Evolutionary conservation across 2,797 vertebrate genomes (phyloP).

Genomic region (Gambusia yucatana): DNA sequence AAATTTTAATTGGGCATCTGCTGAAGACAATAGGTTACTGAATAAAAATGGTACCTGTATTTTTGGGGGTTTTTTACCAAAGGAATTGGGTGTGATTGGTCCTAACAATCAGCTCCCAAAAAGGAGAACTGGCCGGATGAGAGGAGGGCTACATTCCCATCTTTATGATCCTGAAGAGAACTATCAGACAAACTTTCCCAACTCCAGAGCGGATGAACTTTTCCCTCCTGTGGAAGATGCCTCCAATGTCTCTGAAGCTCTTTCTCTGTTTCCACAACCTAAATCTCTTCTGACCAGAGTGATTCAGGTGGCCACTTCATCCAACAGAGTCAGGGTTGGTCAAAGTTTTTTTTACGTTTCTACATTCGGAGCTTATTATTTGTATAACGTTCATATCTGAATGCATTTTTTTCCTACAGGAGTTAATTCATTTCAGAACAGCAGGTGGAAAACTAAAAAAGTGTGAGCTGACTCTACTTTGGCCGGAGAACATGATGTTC

Average conservation of each 20-base stretch:
- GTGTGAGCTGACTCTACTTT: slow-evolving; percentile 86
- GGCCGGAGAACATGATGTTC: slow-evolving; percentile 93
- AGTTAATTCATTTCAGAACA: slow-evolving; percentile 84
- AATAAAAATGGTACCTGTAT: neutral
- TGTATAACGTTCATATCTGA: neutral
- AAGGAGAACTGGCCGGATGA: slow-evolving; percentile 67
- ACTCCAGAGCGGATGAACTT: slow-evolving; percentile 55
- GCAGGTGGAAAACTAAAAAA: slow-evolving; percentile 86
- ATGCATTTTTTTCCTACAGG: slow-evolving; percentile 62
- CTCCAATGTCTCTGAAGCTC: slow-evolving; percentile 78
- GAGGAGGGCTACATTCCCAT: slow-evolving; percentile 11
- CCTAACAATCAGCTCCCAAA: slow-evolving; percentile 83
- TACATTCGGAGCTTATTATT: neutral
- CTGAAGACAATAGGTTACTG: neutral
- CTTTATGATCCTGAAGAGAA: slow-evolving; percentile 73
- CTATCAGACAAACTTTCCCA: slow-evolving; percentile 45
- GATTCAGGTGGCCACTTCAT: slow-evolving; percentile 88
- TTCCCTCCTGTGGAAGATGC: slow-evolving; percentile 53
- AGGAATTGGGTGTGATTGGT: slow-evolving; percentile 93
- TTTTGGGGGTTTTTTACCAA: neutral
- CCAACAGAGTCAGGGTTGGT: slow-evolving; percentile 83
- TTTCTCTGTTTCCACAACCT: slow-evolving; percentile 88
- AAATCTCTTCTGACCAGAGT: slow-evolving; percentile 88
- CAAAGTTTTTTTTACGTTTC: neutral
- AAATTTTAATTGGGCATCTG: neutral